These are phyloP conservation scores for Thomomys bottae DNA, from an alignment of 2,113 vertebrate genomes.

Conservation along the genomic window DNA sequence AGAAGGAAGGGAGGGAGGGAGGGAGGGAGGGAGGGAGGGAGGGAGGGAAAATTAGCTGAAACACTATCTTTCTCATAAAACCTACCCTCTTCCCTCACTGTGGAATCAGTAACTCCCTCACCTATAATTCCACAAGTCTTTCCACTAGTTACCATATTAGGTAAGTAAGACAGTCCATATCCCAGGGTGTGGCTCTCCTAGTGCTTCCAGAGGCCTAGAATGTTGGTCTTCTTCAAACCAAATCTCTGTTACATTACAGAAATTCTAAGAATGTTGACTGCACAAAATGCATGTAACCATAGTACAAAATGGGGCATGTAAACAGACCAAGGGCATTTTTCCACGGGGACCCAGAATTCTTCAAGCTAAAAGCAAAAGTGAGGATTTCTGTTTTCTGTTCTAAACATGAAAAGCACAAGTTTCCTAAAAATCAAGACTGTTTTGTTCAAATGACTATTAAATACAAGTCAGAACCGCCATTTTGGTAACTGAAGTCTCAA, in stretches of 20 bases:
- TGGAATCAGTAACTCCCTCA: too few relatives aligned
- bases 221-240: not conserved
- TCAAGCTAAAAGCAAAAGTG: not conserved
- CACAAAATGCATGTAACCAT: not conserved
- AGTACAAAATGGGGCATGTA: not conserved
- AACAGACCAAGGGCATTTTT: not conserved
- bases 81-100: not conserved
- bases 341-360: constrained; percentile 4
- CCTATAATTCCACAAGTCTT: not conserved
- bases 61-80: not conserved
- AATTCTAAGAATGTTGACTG: not conserved
- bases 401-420: not conserved
- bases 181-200: not conserved
- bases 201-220: not conserved
- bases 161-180: too few relatives aligned
- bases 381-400: not conserved
- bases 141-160: not conserved
- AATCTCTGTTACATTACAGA: constrained; percentile 4
- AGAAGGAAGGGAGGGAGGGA: too few relatives aligned
- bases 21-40: too few relatives aligned
- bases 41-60: not conserved
- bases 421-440: constrained; percentile 8
- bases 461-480: not conserved
- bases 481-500: not conserved
- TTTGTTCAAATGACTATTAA: not conserved